These are phyloP conservation scores for Pampus argenteus DNA, from an alignment of 2,797 vertebrate species.

Conservation along the genomic window DNA sequence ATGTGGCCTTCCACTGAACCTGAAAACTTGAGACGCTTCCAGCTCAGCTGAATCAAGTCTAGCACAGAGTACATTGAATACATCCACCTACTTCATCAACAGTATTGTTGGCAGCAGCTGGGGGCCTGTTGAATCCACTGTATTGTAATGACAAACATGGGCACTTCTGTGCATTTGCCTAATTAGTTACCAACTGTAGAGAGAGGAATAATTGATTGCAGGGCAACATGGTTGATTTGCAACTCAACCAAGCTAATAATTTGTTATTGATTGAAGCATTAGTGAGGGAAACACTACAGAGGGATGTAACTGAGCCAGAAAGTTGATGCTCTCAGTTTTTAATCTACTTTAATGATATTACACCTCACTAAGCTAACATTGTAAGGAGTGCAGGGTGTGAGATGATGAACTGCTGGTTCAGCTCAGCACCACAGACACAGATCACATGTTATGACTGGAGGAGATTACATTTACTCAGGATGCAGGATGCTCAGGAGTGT, in stretches of 20 bases:
- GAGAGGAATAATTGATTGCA: slow-evolving; percentile 76
- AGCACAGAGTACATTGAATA: slow-evolving; percentile 11
- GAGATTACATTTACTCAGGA: slow-evolving; percentile 64
- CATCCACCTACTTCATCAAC: slow-evolving; percentile 52
- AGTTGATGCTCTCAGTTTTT: slow-evolving; percentile 67
- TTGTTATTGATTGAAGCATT: slow-evolving; percentile 82
- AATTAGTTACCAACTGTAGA: slow-evolving; percentile 75
- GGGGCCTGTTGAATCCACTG: slow-evolving; percentile 54
- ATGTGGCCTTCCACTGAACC: not conserved
- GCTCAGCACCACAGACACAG: slow-evolving; percentile 28
- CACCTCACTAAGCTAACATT: slow-evolving; percentile 65
- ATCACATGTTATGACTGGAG: slow-evolving; percentile 64
- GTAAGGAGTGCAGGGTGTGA: slow-evolving; percentile 26
- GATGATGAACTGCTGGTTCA: slow-evolving; percentile 73
- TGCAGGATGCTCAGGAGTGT: too few relatives aligned
- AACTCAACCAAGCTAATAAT: slow-evolving; percentile 84
- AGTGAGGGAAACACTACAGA: slow-evolving; percentile 60
- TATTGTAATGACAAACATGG: slow-evolving; percentile 60
- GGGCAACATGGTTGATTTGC: slow-evolving; percentile 78
- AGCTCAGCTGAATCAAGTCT: slow-evolving; percentile 5
- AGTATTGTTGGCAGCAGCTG: slow-evolving; percentile 32
- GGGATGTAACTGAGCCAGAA: slow-evolving; percentile 55
- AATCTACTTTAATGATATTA: slow-evolving; percentile 73
- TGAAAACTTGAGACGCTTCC: slow-evolving; percentile 1
- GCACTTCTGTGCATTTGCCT: slow-evolving; percentile 66